Evolutionary conservation across 2,888 invertebrate genomes (phyloP), one percentile per base, ranked within the genome.

Genomic region (Chromoteleia sp.): DNA sequence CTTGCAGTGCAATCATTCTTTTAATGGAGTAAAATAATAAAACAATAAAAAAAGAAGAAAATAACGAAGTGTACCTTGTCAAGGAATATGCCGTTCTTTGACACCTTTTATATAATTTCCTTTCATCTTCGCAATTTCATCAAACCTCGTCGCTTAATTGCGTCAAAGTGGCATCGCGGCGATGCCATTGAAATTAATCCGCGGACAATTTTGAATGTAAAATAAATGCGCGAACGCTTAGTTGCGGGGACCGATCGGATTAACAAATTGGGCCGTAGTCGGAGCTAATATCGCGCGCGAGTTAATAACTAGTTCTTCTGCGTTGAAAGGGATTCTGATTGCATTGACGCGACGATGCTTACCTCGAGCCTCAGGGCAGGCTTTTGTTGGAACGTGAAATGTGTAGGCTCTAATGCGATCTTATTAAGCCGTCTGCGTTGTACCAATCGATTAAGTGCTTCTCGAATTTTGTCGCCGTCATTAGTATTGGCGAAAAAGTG

Each of bases 321-420:
- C 2, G 6, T 7, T 74, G 73, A 79, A 79, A 74, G 61, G 45
- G 52, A 77, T 36, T 56, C 50, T 65, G 77, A 77, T 77, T 77
- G 63, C 63, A 65, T 70, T 77, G 63, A 77, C 15, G 65, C 25
- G 56, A 68, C 68, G 80, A 81, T 81, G 76, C 92, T 93, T 88
- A 96, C 96, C 93, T 96, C 94, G 82, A 96, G 92, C 85, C 94
- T 94, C 0, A 96, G 92, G 0, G 95, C 94, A 0, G 96, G 95
- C 85, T 96, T 95, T 92, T 95, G 95, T 77, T 95, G 94, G 83
- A 96, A 95, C 70, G 94, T 94, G 85, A 95, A 93, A 85, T 94
- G 94, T 75, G 95, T 94, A 0, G 95, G 94, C 25, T 94, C 93
- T 58, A 95, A 90, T 36, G 94, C 93, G 74, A 94, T 92, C 86